phyloP scores from a whole-genome alignment of 2,113 vertebrate genomes.

The Corydoras sp. region DNA sequence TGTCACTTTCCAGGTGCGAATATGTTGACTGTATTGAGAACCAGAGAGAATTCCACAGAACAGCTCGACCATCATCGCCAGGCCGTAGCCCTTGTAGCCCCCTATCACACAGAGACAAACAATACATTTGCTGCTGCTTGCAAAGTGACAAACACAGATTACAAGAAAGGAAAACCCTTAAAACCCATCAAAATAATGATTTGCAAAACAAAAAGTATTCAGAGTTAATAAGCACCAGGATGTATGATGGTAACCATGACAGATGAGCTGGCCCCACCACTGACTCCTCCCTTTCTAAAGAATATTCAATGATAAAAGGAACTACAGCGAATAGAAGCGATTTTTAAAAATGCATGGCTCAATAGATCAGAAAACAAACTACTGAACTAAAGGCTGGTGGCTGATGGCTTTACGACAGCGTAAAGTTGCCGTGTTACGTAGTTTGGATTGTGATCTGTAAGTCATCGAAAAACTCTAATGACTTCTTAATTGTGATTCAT shows the following conservation, averaged over 20 bases:
- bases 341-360: not conserved
- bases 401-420: too few relatives aligned
- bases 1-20: constrained; percentile 68
- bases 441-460: too few relatives aligned
- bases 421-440: too few relatives aligned
- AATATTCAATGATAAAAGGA: not conserved
- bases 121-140: not conserved
- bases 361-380: too few relatives aligned
- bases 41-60: constrained; percentile 69
- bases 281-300: too few relatives aligned
- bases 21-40: constrained; percentile 58
- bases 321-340: not conserved
- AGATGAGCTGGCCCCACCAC: too few relatives aligned
- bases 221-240: too few relatives aligned
- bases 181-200: too few relatives aligned
- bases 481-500: not conserved
- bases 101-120: constrained; percentile 47
- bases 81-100: constrained; percentile 69
- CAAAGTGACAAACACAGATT: not conserved
- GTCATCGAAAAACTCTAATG: not conserved
- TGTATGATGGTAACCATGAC: too few relatives aligned
- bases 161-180: too few relatives aligned
- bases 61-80: constrained; percentile 71
- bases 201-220: too few relatives aligned
- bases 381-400: too few relatives aligned